Evolutionary conservation across 2,113 vertebrate species (phyloP), one percentile per base, ranked within the genome.

Genomic region (Periophthalmodon schlosseri): DNA sequence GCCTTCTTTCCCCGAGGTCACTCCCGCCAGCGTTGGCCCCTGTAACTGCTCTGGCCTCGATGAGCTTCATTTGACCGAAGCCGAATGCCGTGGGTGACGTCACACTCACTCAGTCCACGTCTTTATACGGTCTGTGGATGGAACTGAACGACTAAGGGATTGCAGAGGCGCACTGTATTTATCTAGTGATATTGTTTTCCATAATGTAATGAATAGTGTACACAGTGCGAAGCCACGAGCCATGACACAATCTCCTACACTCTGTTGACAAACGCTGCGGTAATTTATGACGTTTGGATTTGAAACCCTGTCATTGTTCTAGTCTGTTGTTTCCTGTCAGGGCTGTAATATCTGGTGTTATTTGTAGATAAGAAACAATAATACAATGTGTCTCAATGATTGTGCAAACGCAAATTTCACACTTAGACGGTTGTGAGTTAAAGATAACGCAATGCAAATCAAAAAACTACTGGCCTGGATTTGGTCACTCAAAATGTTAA

Each of bases 321-420:
- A 1, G n/a, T 60, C 47, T 33, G 36, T 44, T 36, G 58, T 81
- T 73, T 72, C 52, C 47, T 46, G 21, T 60, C 24, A 60, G 21
- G 21, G 20, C 34, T 21, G 49, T 58, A 57, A n/a, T 47, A 3
- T 69, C 57, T 49, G 44, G 21, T 47, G 15, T 46, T 36, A 36
- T 67, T 65, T 28, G 14, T 70, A 23, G 36, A 49, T 7, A 74
- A 61, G 57, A 46, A 67, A 74, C 69, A 47, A 36, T 20, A 21
- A 56, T 47, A 68, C 81, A 82, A 82, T 84, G 69, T 70, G 74
- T 60, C 47, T 70, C 33, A 57, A 67, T 78, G 50, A 60, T 77
- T 74, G 54, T 78, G 70, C 72, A 87, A 88, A 88, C 75, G 79
- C 70, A 72, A 47, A 67, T 70, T 74, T 79, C 36, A 76, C 16